Base-by-base conservation (phyloP, 2,113 vertebrate species). In the Silurus asotus region DNA sequence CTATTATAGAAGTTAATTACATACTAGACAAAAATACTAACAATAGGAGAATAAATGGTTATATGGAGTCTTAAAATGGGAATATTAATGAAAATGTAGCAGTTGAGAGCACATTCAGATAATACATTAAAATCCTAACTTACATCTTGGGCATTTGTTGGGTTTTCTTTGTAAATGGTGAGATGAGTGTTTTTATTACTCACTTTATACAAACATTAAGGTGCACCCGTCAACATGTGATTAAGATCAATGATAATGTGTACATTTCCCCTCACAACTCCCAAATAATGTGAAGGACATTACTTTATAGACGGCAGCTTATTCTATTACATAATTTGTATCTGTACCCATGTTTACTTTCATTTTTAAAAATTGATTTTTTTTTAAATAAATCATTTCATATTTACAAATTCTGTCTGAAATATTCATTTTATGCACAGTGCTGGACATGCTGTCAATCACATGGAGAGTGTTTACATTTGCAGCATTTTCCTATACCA, bases 231-330 rank as follows among this genome's bases (percentile, higher is more conserved):
- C 45, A 49, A 49, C 2, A 84, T 51, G 61, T 65, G n/a, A 62
- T n/a, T 48, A 19, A 79, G 20, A 20, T 28, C 11, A 69, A 58
- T 88, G 13, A 56, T 19, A 81, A 25, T 61, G 37, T 59, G 56
- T 84, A 56, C 56, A 75, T 48, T 28, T 53, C 19, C 49, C 67
- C 28, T 75, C 23, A 55, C 53, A 64, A 65, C 85, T 87, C 88
- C 88, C 87, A 77, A 85, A 84, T 49, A 88, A 88, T 89, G 89
- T 89, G 89, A 89, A 89, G 56, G 84, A 80, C 64, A 83, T 82
- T 69, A 76, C 28, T 88, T 56, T 88, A 77, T 84, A 88, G 82
- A 84, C 84, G 87, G 87, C 89, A 89, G 84, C 87, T 89, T 88
- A 72, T 61, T 70, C 19, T 64, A 84, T 76, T 37, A 69, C 65